A percentile compares a stretch with the other conserved stretches of the same genome.
These are phyloP conservation scores for Rhyzopertha dominica DNA, from an alignment of 1,140 invertebrate species.

Conservation along the genomic window DNA sequence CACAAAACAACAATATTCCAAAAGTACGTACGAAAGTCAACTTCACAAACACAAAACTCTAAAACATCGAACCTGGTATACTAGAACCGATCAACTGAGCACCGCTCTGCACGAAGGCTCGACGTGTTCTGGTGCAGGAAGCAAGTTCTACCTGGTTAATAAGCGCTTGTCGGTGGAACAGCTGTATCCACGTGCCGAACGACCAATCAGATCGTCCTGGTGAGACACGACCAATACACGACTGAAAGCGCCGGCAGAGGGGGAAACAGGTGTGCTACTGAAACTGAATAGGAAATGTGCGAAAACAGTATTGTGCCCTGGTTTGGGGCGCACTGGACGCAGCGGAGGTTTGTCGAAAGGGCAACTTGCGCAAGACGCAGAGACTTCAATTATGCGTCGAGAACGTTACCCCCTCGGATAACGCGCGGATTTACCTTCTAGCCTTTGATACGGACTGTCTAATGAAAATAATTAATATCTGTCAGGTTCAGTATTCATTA, in stretches of 20 bases:
- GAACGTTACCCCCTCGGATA: too few species aligned
- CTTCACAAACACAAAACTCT: not conserved
- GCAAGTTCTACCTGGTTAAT: conserved; percentile 28
- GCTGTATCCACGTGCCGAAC: conserved; percentile 36
- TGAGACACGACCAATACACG: conserved; percentile 27
- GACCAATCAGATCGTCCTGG: conserved; percentile 29
- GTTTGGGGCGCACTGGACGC: too few species aligned
- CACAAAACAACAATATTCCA: conserved; percentile 21
- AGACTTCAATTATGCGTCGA: too few species aligned
- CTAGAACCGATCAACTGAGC: too few species aligned
- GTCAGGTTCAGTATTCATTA: too few species aligned
- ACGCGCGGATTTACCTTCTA: too few species aligned
- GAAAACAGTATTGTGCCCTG: conserved; percentile 33
- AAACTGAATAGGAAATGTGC: conserved; percentile 24
- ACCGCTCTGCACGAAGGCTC: conserved; percentile 15
- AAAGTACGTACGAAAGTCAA: conserved; percentile 17
- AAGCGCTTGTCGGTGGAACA: conserved; percentile 19
- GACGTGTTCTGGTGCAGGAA: conserved; percentile 22
- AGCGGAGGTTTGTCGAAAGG: too few species aligned
- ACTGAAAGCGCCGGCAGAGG: conserved; percentile 18
- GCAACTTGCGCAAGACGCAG: too few species aligned
- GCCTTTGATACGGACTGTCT: too few species aligned
- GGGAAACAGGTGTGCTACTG: conserved; percentile 41
- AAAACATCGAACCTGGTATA: not conserved
- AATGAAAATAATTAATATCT: too few species aligned